Percentiles rank a stretch among this genome's conserved stretches.
Evolutionary conservation across 2,888 invertebrate species (phyloP).

Genomic region (Stegophylla sp.): DNA sequence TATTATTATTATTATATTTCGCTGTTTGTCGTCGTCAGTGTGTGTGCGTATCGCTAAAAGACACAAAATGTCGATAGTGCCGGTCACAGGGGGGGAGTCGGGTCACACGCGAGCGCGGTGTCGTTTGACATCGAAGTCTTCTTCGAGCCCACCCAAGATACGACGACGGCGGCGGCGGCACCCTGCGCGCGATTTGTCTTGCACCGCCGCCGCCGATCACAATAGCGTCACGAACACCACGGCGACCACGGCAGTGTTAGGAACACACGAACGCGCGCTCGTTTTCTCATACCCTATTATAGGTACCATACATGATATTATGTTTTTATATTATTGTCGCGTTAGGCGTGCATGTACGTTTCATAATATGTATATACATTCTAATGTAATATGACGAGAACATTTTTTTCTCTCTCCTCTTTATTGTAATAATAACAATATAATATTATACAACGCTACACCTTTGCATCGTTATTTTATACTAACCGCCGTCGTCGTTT

Average conservation of each 20-base stretch:
- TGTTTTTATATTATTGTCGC: conserved; percentile 2
- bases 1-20: conserved; percentile 25
- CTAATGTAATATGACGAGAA: background rate
- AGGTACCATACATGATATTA: background rate
- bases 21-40: conserved; percentile 31
- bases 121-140: conserved; percentile 25
- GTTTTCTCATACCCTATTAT: background rate
- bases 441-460: no score
- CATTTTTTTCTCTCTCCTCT: background rate
- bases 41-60: conserved; percentile 1
- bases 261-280: background rate
- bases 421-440: background rate
- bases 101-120: background rate
- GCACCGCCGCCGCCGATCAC: background rate
- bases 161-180: conserved; percentile 17
- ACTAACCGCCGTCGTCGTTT: conserved; percentile 10
- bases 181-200: conserved; percentile 36
- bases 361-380: background rate
- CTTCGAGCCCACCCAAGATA: conserved; percentile 43
- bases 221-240: background rate
- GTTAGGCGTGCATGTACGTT: background rate
- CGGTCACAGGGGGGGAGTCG: no score
- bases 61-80: conserved; percentile 18
- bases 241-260: background rate
- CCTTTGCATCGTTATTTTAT: no score